Evolutionary conservation across 2,113 vertebrate species (phyloP), one percentile per base, ranked within the genome.

Genomic region (Sialia sialis): DNA sequence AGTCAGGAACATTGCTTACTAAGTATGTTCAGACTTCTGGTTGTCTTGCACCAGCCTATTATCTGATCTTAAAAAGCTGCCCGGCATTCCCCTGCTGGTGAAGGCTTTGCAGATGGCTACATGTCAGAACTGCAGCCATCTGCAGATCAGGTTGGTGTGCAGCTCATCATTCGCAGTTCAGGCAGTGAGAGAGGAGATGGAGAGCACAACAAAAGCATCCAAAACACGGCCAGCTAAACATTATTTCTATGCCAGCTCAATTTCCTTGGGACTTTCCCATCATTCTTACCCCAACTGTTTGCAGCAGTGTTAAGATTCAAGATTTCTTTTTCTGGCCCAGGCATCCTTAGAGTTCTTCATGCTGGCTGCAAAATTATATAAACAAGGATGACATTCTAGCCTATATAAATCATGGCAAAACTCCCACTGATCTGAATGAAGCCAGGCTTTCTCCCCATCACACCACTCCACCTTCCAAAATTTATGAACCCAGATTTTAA

Each of bases 1-100:
- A 94, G 96, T 76, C 84, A 69, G 91, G 89, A 97, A 94, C 95
- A 83, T 93, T 96, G 96, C 93, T 95, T 96, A 95, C 87, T 95
- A 95, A 94, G 95, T 94, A 43, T 55, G 91, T 95, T 96, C 93
- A 93, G 93, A 89, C 84, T 94, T 91, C 84, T 93, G 87, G 91
- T 92, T 94, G 77, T 83, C 87, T 94, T 95, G 84, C 74, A 93
- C 87, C 78, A 77, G 4, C 62, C 77, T 87, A 87, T 95, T 96
- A 94, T 97, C 93, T 97, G 94, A 96, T 97, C 70, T 95, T 79
- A 62, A 94, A 95, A 82, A 76, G 89, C 84, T 92, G 68, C 87
- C 73, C 14, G 7, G 78, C 83, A 81, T 78, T 95, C 86, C 64
- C 56, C 69, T 49, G 79, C 62, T 4, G 0, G 49, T 56, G 84